Base-by-base conservation (phyloP, 2,888 invertebrate genomes). In the Peribatodes rhomboidaria region DNA sequence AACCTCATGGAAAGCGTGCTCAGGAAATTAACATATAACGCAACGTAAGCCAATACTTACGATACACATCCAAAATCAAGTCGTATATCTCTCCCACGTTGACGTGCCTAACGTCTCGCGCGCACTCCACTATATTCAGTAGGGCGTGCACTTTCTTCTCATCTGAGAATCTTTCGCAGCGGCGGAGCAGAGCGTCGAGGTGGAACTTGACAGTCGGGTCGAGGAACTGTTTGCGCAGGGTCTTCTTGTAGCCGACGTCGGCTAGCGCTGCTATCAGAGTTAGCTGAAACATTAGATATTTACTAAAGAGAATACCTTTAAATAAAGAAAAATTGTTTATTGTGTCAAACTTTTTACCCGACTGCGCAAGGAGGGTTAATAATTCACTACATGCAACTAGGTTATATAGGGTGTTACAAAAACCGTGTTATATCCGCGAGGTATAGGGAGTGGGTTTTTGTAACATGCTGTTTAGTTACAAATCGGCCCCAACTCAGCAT, bases 131-230 rank as follows among this genome's bases (percentile, higher is more conserved):
- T 0, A 94, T 78, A 1, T 70, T 74, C 44, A 87, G 82, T 18
- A 94, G 63, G 0, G 91, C 85, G 0, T 74, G 54, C 0, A 86
- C 55, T 68, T 90, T 92, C 75, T 88, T 87, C 65, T 90, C 89
- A 14, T 85, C 84, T 0, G 89, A 87, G 70, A 92, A 88, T 1
- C 88, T 72, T 50, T 94, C 94, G 74, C 95, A 95, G 62, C 94
- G 92, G 2, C 94, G 90, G 13, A 92, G 50, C 4, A 95, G 71
- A 10, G 93, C 88, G 14, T 94, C 94, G 0, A 94, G 88, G 58
- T 94, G 94, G 62, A 94, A 82, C 61, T 89, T 89, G 10, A 94
- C 89, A 0, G 89, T 83, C 0, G 95, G 94, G 73, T 94, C 95
- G 4, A 92, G 78, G 60, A 95, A 77, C 39, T 93, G 73, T 67